Evolutionary conservation across 2,888 invertebrate species (phyloP), one percentile per base, ranked within the genome.

Genomic region (Rhodophaea formosa): DNA sequence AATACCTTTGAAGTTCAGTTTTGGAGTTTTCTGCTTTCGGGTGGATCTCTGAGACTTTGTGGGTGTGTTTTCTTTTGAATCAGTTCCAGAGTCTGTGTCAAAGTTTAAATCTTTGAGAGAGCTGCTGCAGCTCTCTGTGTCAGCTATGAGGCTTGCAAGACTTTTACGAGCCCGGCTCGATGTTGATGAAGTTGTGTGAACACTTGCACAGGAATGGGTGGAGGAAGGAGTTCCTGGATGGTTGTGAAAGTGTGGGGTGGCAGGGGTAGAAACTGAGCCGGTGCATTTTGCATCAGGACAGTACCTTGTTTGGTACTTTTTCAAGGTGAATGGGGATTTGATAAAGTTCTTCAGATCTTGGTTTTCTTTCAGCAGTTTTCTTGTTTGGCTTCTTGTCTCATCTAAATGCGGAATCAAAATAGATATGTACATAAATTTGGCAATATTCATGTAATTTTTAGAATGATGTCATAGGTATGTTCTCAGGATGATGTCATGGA

Each of bases 71-170:
- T 91, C 91, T 77, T 91, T 91, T 0, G 89, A 84, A 58, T 91
- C 91, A 0, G 84, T 77, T 1, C 86, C 84, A 1, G 91, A 90
- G 62, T 91, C 91, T 0, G 90, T 79, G 62, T 91, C 87, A 58
- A 92, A 91, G 65, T 88, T 92, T 0, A 91, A 76, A 65, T 91
- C 91, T 82, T 91, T 90, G 8, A 92, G 64, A 3, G 91, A 91
- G 67, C 91, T 91, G 70, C 91, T 91, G 68, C 91, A 91, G 68
- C 91, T 91, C 63, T 92, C 92, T 1, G 91, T 86, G 64, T 91
- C 91, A 14, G 90, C 91, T 16, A 89, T 90, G 52, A 91, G 82
- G 63, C 82, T 86, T 52, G 88, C 88, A 5, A 91, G 74, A 64
- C 88, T 88, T 62, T 89, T 89, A 5, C 91, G 76, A 8, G 89